Evolutionary conservation across 2,797 vertebrate genomes (phyloP), one percentile per base, ranked within the genome.

Genomic region (Karalla daura): DNA sequence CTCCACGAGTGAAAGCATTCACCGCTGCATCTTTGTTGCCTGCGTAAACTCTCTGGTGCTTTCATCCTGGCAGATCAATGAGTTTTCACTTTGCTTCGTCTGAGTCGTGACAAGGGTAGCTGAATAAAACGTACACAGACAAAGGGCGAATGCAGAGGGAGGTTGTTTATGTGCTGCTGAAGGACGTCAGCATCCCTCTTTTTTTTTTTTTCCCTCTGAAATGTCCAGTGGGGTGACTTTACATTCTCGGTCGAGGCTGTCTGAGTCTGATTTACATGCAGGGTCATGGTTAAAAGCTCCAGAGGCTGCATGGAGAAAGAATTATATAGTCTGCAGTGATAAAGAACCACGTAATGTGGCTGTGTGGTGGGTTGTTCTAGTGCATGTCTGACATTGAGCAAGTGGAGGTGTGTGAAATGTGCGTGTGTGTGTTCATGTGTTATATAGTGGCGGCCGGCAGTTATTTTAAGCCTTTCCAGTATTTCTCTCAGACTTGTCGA

Each of bases 391-490:
- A 30, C 18, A 10, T 17, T 37, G 10, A 28, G 10, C n/a, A 5
- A 37, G 20, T 4, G 2, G n/a, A 12, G 5, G 35, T 5, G 15
- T 52, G 27, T 35, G 36, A 15, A 10, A n/a, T 43, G 25, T 47
- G 40, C 49, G 51, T 46, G 47, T 37, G n/a, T 45, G 41, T 46
- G 43, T 37, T 43, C 35, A 8, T 7, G 36, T 21, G 39, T 18
- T 14, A 8, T 37, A 21, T 12, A 36, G 4, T 36, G 35, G n/a
- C 43, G n/a, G 18, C 13, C 35, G 70, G 10, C 10, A 51, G 61
- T 60, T 74, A 73, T 80, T 76, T 67, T 27, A 63, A 63, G 39
- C 27, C 63, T 24, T 40, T 32, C 53, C 62, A 54, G 60, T 73
- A 33, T 80, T 81, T 77, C 65, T 64, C 9, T 20, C 17, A 13